Base-by-base conservation (phyloP, 2,113 vertebrate genomes). In the Heterochromis multidens region DNA sequence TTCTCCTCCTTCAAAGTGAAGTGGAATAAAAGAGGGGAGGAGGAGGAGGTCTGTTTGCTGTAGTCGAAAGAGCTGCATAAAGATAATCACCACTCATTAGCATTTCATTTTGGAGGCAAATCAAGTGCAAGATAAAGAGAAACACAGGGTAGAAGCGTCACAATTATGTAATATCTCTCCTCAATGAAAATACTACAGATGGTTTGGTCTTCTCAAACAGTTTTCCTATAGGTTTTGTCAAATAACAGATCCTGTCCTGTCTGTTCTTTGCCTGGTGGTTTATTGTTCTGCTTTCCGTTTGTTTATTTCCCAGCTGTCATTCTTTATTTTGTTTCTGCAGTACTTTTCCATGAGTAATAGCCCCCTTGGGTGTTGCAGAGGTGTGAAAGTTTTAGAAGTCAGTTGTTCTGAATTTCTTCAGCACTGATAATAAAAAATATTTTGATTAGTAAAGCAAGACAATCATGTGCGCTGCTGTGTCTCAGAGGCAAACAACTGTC, bases 71-170 rank as follows among this genome's bases (percentile, higher is more conserved):
- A 74, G 35, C 80, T 67, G 83, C 79, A 63, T 59, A 4, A 58
- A 85, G 56, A 88, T 85, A 87, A 90, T 92, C 74, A 83, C n/a
- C 63, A 12, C 77, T 89, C 65, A 91, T 89, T 87, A 83, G 76
- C 61, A 80, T 85, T 91, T 87, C 23, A 65, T 87, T 92, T 89
- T 88, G 23, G 4, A 25, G 33, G 58, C 37, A 82, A 84, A 88
- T 80, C 27, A 88, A 74, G 52, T 16, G 79, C 8, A 56, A 87
- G 33, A 86, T 35, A 78, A 86, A 84, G 82, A 85, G 74, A 61
- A 80, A 76, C 23, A 49, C 37, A 49, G 27, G 21, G 33, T 25
- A 29, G 17, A 21, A 40, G 61, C 84, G 88, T 33, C 58, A 37
- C 70, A 85, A 77, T 88, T 81, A 46, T 83, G 60, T 82, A 46